Conservation (phyloP, 2,888 invertebrate genomes). For the Panorpa germanica region DNA sequence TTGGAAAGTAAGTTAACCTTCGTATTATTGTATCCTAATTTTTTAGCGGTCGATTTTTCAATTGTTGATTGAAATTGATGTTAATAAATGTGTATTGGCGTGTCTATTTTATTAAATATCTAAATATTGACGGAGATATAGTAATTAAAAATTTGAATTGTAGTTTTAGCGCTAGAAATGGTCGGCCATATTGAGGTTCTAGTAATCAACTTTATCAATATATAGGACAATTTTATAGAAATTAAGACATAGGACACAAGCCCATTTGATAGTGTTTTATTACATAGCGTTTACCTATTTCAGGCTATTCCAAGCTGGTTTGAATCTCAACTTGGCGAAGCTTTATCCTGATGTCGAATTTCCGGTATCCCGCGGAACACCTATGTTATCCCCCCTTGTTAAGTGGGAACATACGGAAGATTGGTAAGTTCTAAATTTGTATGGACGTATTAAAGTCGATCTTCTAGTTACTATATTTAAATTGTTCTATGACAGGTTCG, state of each 20-base stretch:
- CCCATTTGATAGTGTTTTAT: conserved; percentile 3
- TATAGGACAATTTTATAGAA: too few relatives aligned
- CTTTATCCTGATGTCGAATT: conserved; percentile 57
- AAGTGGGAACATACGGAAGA: conserved; percentile 74
- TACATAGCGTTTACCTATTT: conserved; percentile 18
- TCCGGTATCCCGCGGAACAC: conserved; percentile 76
- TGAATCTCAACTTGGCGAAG: conserved; percentile 51
- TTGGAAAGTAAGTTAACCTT: conserved; percentile 37
- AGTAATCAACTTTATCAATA: too few relatives aligned
- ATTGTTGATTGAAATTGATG: too few relatives aligned
- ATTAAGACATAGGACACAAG: too few relatives aligned
- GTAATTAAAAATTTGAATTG: too few relatives aligned
- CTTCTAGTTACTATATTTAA: too few relatives aligned
- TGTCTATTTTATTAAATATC: too few relatives aligned
- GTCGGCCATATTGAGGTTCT: too few relatives aligned
- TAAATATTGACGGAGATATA: too few relatives aligned
- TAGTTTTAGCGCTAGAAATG: too few relatives aligned
- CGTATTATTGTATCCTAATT: background rate
- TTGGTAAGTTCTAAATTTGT: conserved; percentile 27
- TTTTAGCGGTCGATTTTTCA: conserved; percentile 1
- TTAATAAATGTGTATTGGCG: too few relatives aligned
- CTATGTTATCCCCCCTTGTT: conserved; percentile 66
- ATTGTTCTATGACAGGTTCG: conserved; percentile 27
- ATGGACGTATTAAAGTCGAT: too few relatives aligned
- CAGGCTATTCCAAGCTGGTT: conserved; percentile 59